A percentile compares a stretch with the other conserved stretches of the same genome.
Conservation (phyloP, 2,888 invertebrate species). For the Macrosiphum euphorbiae region DNA sequence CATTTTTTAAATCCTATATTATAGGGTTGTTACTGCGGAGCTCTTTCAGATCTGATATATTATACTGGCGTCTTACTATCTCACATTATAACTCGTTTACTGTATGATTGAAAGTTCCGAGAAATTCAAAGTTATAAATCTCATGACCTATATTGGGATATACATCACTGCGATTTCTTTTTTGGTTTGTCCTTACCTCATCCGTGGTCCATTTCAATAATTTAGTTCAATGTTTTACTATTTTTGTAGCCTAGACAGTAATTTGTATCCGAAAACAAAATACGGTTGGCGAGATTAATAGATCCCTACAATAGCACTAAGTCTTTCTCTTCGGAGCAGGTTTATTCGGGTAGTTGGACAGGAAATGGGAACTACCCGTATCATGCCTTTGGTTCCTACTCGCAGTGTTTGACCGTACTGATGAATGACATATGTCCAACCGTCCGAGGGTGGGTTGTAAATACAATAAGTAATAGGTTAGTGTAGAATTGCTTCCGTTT, state of each 20-base stretch:
- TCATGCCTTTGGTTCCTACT: neutral
- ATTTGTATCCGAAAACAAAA: neutral
- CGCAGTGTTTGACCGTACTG: neutral
- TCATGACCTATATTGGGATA: neutral
- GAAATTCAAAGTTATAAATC: neutral
- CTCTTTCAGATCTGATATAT: neutral
- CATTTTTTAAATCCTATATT: neutral
- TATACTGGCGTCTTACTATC: neutral
- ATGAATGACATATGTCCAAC: neutral
- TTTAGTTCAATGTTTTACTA: neutral
- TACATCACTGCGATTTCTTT: neutral
- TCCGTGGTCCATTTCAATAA: neutral
- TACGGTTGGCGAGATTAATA: neutral
- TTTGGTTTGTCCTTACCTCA: neutral
- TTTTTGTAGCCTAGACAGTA: neutral
- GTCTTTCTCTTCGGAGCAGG: neutral
- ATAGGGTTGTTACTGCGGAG: neutral
- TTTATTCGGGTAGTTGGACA: neutral
- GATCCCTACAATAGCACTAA: neutral
- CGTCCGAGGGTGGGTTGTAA: neutral
- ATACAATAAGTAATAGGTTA: slow-evolving; percentile 1
- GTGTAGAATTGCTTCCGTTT: neutral
- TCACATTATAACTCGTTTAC: neutral
- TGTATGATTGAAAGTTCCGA: neutral
- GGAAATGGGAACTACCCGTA: neutral